Percentiles rank a stretch among this genome's conserved stretches.
These are phyloP conservation scores for Nycticorax nycticorax DNA, from an alignment of 2,113 vertebrate genomes.

Conservation along the genomic window DNA sequence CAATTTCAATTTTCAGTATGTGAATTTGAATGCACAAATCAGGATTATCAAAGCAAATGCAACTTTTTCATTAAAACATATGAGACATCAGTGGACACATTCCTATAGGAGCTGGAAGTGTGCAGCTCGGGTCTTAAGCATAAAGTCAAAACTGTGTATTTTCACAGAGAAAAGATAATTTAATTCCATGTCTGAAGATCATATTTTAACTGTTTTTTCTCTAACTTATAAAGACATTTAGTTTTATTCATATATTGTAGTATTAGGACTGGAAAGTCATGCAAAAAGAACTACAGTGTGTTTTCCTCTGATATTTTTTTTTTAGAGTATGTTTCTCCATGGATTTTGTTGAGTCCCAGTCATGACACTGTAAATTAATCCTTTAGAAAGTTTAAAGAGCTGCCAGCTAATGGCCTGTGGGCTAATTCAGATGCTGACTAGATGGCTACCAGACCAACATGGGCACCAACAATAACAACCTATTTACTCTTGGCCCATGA, in stretches of 20 bases:
- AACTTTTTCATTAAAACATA: neutral
- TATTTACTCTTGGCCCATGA: neutral
- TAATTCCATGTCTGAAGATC: neutral
- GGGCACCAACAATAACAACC: neutral
- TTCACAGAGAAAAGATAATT: neutral
- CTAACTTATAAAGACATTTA: neutral
- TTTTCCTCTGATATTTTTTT: neutral
- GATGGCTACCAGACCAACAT: neutral
- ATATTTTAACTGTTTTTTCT: neutral
- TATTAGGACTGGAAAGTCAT: neutral
- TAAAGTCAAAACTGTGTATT: neutral
- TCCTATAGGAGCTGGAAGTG: neutral
- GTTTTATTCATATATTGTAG: neutral
- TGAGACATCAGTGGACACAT: neutral
- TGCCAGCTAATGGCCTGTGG: neutral
- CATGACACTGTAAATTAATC: neutral
- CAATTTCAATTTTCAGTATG: neutral
- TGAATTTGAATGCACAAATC: neutral
- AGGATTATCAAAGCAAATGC: neutral
- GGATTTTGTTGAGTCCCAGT: neutral
- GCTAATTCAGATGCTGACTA: neutral
- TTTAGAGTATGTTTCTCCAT: neutral
- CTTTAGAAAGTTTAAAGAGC: neutral
- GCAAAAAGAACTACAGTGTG: neutral
- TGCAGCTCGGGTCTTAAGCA: accelerated